phyloP scores from a whole-genome alignment of 1,140 invertebrate species.

The Pachyrhynchus sulphureomaculatus region DNA sequence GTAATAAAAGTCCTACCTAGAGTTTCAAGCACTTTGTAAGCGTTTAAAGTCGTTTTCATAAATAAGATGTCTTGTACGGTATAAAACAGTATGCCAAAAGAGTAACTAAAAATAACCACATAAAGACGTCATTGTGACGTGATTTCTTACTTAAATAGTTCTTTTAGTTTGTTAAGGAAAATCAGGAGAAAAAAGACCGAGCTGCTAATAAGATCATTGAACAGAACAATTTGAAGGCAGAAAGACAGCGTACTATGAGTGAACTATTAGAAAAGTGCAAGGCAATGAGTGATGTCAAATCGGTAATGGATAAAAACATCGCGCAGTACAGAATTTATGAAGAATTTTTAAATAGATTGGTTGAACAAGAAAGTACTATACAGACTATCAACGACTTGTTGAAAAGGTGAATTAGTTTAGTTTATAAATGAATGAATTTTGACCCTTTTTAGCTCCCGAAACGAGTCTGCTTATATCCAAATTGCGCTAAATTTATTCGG shows the following conservation, averaged over 20 bases:
- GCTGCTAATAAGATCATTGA: constrained; percentile 21
- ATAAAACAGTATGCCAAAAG: too few relatives aligned
- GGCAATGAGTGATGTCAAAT: constrained; percentile 15
- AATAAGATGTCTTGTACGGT: too few relatives aligned
- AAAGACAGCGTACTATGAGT: constrained; percentile 6
- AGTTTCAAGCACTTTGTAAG: too few relatives aligned
- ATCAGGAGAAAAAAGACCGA: constrained; percentile 32
- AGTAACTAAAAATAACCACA: too few relatives aligned
- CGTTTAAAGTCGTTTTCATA: too few relatives aligned
- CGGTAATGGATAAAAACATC: constrained; percentile 26
- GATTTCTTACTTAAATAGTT: too few relatives aligned
- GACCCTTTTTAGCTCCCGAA: too few relatives aligned
- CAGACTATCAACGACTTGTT: constrained; percentile 18
- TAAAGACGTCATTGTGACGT: too few relatives aligned
- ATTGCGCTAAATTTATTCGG: too few relatives aligned
- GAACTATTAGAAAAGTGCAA: constrained; percentile 18
- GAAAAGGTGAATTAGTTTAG: constrained; percentile 19
- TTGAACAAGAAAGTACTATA: constrained; percentile 14
- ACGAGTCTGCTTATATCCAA: too few relatives aligned
- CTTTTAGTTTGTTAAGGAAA: constrained; percentile 33
- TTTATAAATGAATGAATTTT: too few relatives aligned
- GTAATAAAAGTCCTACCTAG: too few relatives aligned
- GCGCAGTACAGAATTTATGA: constrained; percentile 22
- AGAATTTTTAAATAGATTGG: constrained; percentile 11
- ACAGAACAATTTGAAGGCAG: constrained; percentile 15